These are phyloP conservation scores for Sesia apiformis DNA, from an alignment of 2,888 invertebrate species.

Conservation along the genomic window DNA sequence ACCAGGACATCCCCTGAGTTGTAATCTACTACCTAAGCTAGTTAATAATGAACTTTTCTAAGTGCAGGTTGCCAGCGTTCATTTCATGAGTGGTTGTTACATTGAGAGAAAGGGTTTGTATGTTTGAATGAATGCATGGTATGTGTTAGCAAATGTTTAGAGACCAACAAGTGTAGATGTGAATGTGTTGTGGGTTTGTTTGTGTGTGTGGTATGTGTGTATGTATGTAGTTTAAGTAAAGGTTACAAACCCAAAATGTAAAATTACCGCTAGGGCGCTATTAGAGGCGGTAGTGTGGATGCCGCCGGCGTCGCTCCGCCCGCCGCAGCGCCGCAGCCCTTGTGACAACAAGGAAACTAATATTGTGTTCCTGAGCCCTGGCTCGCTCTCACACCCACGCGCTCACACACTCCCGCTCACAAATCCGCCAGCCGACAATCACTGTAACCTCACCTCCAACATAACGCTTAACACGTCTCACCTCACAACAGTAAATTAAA, in stretches of 20 bases:
- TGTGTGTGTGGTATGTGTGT: conserved; percentile 13
- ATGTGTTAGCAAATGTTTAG: conserved; percentile 16
- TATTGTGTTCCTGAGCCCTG: conserved; percentile 72
- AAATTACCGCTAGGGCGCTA: conserved; percentile 73
- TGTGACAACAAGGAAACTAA: conserved; percentile 77
- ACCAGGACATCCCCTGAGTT: conserved; percentile 16
- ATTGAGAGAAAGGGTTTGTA: conserved; percentile 65
- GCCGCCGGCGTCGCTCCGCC: conserved; percentile 65
- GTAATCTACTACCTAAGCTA: conserved; percentile 23
- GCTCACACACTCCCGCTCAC: conserved; percentile 36
- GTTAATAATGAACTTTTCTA: not conserved
- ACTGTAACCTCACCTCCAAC: no score
- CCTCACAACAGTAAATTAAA: no score
- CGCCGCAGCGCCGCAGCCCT: conserved; percentile 59
- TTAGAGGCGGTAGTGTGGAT: conserved; percentile 64
- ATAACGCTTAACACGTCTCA: no score
- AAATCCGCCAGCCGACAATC: conserved; percentile 52
- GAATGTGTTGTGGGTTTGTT: conserved; percentile 13
- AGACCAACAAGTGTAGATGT: conserved; percentile 8
- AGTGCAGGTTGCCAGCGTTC: conserved; percentile 60
- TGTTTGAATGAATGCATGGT: conserved; percentile 47
- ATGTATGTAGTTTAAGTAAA: conserved; percentile 61
- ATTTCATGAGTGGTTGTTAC: conserved; percentile 51
- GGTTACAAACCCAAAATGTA: conserved; percentile 74
- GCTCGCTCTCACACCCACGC: conserved; percentile 38